phyloP scores from a whole-genome alignment of 2,888 invertebrate species.

The Zaprionus bogoriensis region DNA sequence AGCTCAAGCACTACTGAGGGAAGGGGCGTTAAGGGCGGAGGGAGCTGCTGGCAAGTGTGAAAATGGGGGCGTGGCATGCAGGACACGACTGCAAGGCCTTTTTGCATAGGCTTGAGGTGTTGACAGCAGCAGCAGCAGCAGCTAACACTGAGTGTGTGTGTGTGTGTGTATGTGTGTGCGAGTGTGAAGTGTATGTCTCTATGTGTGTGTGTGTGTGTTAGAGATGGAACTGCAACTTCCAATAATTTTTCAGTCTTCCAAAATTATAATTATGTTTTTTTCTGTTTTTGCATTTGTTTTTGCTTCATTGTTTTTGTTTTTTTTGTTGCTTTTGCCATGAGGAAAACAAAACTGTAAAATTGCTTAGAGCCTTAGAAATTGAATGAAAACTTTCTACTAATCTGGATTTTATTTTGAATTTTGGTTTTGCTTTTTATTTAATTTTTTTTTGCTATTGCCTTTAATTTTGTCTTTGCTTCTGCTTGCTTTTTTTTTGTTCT shows the following conservation, averaged over 20 bases:
- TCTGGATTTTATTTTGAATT: no score
- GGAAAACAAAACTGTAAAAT: no score
- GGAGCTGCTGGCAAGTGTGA: no score
- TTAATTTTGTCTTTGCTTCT: not conserved
- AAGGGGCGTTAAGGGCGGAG: no score
- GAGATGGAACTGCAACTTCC: not conserved
- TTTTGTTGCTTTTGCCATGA: not conserved
- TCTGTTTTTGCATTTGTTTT: not conserved
- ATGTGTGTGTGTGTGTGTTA: not conserved
- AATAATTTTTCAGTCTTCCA: not conserved
- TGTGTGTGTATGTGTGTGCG: constrained; percentile 10
- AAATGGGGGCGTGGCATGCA: not conserved
- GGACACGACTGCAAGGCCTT: no score
- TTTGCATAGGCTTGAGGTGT: not conserved
- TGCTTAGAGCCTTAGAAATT: no score
- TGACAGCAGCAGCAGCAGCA: not conserved
- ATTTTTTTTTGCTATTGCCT: not conserved
- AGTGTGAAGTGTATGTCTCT: not conserved
- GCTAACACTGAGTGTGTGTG: no score
- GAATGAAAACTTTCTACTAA: no score
- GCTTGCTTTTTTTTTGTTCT: not conserved
- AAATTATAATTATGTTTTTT: not conserved
- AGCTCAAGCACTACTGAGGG: constrained; percentile 32
- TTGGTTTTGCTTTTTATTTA: not conserved
- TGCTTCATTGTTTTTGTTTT: constrained; percentile 4